Conservation (phyloP, 2,888 invertebrate species). For the Allolobophora icterica region DNA sequence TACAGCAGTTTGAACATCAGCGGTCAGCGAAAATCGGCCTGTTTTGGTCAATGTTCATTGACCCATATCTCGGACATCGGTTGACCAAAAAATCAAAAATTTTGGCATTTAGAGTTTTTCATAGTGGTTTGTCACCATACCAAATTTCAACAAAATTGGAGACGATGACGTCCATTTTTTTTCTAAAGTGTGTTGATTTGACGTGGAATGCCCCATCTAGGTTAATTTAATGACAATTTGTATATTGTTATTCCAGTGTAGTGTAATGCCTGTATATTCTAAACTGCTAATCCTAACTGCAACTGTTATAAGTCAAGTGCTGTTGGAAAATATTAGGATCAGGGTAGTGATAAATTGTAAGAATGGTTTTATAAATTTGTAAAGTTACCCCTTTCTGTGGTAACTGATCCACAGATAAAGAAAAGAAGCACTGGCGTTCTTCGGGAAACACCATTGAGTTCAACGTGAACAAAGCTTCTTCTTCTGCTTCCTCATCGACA, state of each 20-base stretch:
- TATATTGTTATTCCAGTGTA: background rate
- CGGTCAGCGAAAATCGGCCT: no score
- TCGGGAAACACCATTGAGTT: background rate
- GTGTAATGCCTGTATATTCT: background rate
- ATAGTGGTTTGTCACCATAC: no score
- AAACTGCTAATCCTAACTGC: background rate
- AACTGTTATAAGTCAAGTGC: background rate
- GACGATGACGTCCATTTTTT: no score
- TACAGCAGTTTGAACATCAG: no score
- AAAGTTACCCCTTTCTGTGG: background rate
- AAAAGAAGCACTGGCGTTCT: slow-evolving; percentile 22
- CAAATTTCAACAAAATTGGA: no score
- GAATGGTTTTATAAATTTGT: background rate
- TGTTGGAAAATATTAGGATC: background rate
- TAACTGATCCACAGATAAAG: slow-evolving; percentile 2
- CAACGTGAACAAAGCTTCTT: background rate
- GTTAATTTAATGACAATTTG: background rate
- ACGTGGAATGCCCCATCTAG: no score
- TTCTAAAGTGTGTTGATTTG: no score
- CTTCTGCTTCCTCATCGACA: background rate
- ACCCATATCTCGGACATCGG: no score
- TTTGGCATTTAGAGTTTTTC: no score
- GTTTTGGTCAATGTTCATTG: no score
- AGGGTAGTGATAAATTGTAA: background rate
- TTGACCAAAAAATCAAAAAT: no score